Evolutionary conservation across 2,888 invertebrate species (phyloP).

Genomic region (Conchocele bisecta): DNA sequence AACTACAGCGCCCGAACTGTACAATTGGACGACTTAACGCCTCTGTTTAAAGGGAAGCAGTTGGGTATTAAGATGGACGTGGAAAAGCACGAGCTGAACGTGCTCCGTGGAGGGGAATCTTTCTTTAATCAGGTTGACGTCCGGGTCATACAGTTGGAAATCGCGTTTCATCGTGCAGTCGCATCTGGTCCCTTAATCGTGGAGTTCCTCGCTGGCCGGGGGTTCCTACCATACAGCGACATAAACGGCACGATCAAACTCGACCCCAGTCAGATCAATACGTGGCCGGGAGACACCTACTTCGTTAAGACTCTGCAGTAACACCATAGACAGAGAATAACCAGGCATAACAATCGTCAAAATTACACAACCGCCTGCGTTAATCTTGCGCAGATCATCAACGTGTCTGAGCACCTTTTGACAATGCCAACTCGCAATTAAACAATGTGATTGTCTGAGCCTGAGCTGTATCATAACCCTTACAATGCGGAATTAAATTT

Average conservation of each 20-base stretch:
- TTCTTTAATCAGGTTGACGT: conserved; percentile 23
- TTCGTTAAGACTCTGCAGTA: no score
- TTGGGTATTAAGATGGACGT: not conserved
- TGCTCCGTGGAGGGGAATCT: not conserved
- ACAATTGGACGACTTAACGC: conserved; percentile 15
- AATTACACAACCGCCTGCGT: no score
- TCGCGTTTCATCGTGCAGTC: not conserved
- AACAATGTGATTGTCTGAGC: no score
- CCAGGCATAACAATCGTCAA: no score
- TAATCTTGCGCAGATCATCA: no score
- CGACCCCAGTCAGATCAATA: not conserved
- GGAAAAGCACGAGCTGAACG: conserved; percentile 17
- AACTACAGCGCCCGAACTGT: not conserved
- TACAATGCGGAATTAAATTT: no score
- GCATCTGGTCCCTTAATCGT: conserved; percentile 13
- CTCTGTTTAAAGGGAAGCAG: conserved; percentile 18
- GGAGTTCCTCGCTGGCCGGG: not conserved
- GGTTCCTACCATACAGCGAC: conserved; percentile 9
- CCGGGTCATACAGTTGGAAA: conserved; percentile 8
- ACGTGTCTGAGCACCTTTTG: no score
- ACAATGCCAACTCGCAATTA: no score
- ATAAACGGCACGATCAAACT: not conserved
- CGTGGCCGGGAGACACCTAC: conserved; percentile 1
- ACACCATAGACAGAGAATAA: no score
- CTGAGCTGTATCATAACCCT: no score